Conservation (phyloP, 2,888 invertebrate species). For the Enchytraeus crypticus region DNA sequence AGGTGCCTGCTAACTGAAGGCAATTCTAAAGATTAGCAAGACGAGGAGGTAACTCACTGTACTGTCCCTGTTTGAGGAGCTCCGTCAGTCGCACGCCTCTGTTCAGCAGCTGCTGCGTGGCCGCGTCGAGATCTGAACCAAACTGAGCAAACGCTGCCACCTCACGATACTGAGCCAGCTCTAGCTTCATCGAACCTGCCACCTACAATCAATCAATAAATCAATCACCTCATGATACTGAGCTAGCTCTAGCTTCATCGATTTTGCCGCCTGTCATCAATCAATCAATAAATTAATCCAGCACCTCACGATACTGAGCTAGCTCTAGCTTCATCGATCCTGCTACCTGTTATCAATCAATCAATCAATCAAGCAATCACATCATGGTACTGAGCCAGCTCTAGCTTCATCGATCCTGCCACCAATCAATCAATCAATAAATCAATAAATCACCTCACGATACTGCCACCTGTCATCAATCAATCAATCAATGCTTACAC, state of each 20-base stretch:
- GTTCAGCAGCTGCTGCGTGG: constrained; percentile 94
- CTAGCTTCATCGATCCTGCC: constrained; percentile 99
- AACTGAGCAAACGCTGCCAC: constrained; percentile 99
- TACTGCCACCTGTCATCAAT: too few species aligned
- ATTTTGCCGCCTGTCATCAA: not conserved
- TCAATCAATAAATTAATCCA: not conserved
- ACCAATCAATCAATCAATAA: constrained; percentile 51
- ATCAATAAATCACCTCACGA: not conserved
- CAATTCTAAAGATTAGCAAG: not conserved
- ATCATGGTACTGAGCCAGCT: constrained; percentile 96
- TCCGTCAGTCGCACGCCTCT: constrained; percentile 96
- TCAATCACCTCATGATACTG: not conserved
- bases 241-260: too few species aligned
- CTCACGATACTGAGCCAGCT: constrained; percentile 98
- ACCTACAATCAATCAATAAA: constrained; percentile 51
- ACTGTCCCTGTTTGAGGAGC: constrained; percentile 96
- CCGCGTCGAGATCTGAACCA: constrained; percentile 96
- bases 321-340: constrained; percentile 99
- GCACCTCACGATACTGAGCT: constrained; percentile 99
- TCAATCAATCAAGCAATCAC: not conserved
- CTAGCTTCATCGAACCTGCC: constrained; percentile 99
- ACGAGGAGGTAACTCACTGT: constrained; percentile 54
- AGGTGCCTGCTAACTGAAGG: not conserved
- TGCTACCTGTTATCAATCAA: constrained; percentile 45
- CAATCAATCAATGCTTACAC: too few species aligned